A percentile compares a stretch with the other conserved stretches of the same genome.
phyloP scores from a whole-genome alignment of 1,140 invertebrate species.

The Cardiocondyla obscurior region DNA sequence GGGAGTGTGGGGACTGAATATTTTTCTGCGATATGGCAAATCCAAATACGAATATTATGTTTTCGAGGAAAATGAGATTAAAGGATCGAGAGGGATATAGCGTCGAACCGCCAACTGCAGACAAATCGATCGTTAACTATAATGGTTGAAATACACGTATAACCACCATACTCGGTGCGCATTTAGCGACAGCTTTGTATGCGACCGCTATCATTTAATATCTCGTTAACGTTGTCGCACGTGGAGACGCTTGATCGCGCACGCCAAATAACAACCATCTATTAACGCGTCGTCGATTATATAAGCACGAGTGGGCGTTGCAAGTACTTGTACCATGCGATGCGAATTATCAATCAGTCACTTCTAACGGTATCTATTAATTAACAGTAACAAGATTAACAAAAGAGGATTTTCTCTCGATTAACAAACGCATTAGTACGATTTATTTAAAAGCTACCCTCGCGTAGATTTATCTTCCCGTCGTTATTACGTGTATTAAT shows the following conservation, averaged over 20 bases:
- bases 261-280: slow-evolving; percentile 68
- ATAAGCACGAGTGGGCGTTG: slow-evolving; percentile 40
- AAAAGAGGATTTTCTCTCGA: slow-evolving; percentile 25
- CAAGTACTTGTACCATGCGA: slow-evolving; percentile 35
- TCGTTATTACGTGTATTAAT: slow-evolving; percentile 1
- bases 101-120: neutral
- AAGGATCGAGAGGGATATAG: neutral
- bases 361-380: slow-evolving; percentile 45
- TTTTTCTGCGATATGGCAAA: neutral
- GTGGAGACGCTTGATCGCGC: slow-evolving; percentile 48
- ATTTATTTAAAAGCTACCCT: neutral
- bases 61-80: neutral
- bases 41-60: neutral
- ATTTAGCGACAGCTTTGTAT: slow-evolving; percentile 50
- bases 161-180: slow-evolving; percentile 31
- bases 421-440: neutral
- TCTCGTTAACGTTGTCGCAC: slow-evolving; percentile 60
- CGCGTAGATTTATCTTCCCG: neutral
- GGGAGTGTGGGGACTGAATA: neutral
- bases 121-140: slow-evolving; percentile 7
- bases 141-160: slow-evolving; percentile 17
- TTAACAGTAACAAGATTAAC: slow-evolving; percentile 65
- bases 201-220: slow-evolving; percentile 57
- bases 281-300: slow-evolving; percentile 68
- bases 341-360: slow-evolving; percentile 68